Evolutionary conservation across 2,113 vertebrate species (phyloP), one percentile per base, ranked within the genome.

Genomic region (Drymodes brunneopygia): DNA sequence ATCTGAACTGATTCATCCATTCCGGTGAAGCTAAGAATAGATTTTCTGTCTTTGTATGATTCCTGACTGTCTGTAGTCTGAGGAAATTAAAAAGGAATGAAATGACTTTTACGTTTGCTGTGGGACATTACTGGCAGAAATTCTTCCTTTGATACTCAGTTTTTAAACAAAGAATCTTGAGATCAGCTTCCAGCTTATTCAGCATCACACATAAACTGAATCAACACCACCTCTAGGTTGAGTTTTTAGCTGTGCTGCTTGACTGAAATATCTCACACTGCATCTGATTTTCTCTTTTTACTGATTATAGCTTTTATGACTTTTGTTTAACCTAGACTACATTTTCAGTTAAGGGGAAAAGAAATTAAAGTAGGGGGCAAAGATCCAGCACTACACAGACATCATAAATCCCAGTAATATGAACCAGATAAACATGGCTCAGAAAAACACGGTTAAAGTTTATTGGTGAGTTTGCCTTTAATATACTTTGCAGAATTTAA

Each of bases 141-240:
- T 93, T 93, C n/a, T 75, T 61, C 86, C 45, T 86, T 93, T 91
- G 16, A 38, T 85, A 61, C 44, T 97, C 70, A 79, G 73, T 28
- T 94, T 91, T 96, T 61, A 89, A 88, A 88, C 60, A 94, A 85
- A 51, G 50, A 79, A n/a, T 82, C 60, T 48, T 72, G 80, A 83
- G 54, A 94, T 23, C 13, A 48, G 35, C 62, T 66, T 54, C 45
- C 47, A 74, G 88, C 7, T 62, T 82, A 67, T 94, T 88, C 81
- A 94, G 27, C 31, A 20, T 69, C 75, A 19, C 42, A 53, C 17
- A 35, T 53, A 15, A 61, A 90, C 38, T 77, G 84, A 87, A 66
- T 92, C 38, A 47, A 81, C 75, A 54, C 15, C 70, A 94, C 15
- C 28, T 73, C 81, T 86, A 21, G 5, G 25, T 3, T 90, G 80